phyloP scores from a whole-genome alignment of 2,888 invertebrate genomes.

The Eristalis pertinax region DNA sequence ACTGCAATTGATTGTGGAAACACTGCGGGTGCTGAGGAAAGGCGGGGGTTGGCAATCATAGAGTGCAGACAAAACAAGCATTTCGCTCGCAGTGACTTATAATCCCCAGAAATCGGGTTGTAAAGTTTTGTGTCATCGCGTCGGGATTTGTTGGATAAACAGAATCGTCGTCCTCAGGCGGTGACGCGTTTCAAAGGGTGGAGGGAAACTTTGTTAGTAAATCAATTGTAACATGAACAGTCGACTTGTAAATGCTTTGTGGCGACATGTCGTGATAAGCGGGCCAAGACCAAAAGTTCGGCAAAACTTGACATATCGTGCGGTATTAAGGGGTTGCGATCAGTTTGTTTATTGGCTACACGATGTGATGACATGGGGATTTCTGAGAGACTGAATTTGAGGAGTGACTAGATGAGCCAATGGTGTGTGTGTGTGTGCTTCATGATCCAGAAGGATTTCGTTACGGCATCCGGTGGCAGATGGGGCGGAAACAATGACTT shows the following conservation, averaged over 20 bases:
- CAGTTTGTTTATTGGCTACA: background rate
- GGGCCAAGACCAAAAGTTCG: background rate
- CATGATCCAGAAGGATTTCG: background rate
- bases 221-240: conserved; percentile 59
- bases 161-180: background rate
- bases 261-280: conserved; percentile 60
- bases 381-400: background rate
- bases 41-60: conserved; percentile 32
- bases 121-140: conserved; percentile 62
- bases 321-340: background rate
- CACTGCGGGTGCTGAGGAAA: background rate
- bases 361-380: background rate
- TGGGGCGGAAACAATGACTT: background rate
- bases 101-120: conserved; percentile 63
- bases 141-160: conserved; percentile 55
- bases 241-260: conserved; percentile 49
- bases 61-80: conserved; percentile 45
- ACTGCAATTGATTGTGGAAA: conserved; percentile 78
- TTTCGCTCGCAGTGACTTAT: conserved; percentile 43
- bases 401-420: background rate
- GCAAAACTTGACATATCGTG: background rate
- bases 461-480: background rate
- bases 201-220: conserved; percentile 53
- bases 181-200: too few species aligned
- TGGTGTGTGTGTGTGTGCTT: background rate